phyloP scores from a whole-genome alignment of 2,797 vertebrate genomes.

The Gambusia yucatana region DNA sequence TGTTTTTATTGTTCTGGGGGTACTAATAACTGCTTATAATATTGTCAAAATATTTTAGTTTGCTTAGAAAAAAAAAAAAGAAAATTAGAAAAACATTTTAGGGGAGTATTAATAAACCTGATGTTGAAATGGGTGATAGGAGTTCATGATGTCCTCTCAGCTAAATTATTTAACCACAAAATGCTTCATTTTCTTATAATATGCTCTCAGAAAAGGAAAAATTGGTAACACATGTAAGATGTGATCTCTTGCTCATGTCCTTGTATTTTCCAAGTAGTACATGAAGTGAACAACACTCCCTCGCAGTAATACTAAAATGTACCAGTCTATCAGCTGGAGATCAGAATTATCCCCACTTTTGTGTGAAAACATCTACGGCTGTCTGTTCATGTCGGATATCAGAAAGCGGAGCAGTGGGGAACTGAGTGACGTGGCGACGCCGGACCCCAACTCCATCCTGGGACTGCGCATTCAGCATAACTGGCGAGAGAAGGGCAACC shows the following conservation, averaged over 20 bases:
- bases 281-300: background rate
- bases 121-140: background rate
- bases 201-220: background rate
- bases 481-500: slow-evolving; percentile 85
- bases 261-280: background rate
- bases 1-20: too few species aligned
- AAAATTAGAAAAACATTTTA: background rate
- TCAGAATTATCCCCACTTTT: background rate
- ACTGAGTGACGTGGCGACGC: slow-evolving; percentile 80
- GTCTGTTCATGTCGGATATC: slow-evolving; percentile 10
- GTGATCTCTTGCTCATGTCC: background rate
- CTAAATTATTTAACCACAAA: background rate
- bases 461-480: slow-evolving; percentile 86
- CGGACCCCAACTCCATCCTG: slow-evolving; percentile 82
- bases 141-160: background rate
- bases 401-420: slow-evolving; percentile 87
- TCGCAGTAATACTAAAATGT: background rate
- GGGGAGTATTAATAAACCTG: background rate
- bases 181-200: background rate
- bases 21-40: background rate
- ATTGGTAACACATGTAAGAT: background rate
- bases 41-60: background rate
- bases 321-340: background rate
- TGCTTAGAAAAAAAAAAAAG: background rate
- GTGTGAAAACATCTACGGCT: slow-evolving; percentile 1